phyloP scores from a whole-genome alignment of 2,113 vertebrate species.

The Xiphias gladius region DNA sequence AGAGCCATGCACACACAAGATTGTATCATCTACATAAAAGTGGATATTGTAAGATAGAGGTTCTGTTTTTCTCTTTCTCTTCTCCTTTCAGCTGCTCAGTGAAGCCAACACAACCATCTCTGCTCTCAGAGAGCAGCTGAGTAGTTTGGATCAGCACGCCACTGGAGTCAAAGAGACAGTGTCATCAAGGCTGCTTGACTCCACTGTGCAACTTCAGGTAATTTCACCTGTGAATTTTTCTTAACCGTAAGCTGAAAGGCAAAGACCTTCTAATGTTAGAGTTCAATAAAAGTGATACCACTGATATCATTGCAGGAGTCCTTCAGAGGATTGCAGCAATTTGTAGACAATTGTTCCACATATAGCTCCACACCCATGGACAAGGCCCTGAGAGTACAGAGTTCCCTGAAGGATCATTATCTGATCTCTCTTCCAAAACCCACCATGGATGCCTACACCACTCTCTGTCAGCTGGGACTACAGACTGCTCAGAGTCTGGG shows the following conservation, averaged over 20 bases:
- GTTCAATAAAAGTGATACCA: neutral
- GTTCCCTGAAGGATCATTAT: neutral
- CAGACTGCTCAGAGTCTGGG: neutral
- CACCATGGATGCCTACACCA: neutral
- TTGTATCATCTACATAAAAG: too few species aligned
- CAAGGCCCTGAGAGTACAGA: neutral
- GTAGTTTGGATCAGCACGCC: conserved; percentile 6
- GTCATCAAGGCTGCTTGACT: conserved; percentile 50
- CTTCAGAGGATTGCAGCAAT: conserved; percentile 59
- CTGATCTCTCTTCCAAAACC: conserved; percentile 46
- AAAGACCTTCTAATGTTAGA: too few species aligned
- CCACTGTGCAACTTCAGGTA: conserved; percentile 71
- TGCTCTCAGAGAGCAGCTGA: conserved; percentile 52
- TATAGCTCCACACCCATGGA: neutral
- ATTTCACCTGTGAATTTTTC: rapidly evolving
- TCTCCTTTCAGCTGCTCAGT: conserved; percentile 54
- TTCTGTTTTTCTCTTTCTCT: too few species aligned
- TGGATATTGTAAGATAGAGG: too few species aligned
- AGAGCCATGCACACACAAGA: neutral
- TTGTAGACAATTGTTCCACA: conserved; percentile 32
- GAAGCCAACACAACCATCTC: conserved; percentile 49
- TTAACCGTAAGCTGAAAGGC: neutral
- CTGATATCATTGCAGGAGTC: conserved; percentile 53
- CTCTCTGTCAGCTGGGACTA: neutral
- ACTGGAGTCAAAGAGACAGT: neutral